These are phyloP conservation scores for Anoplopoma fimbria DNA, from an alignment of 2,113 vertebrate species.

Conservation along the genomic window DNA sequence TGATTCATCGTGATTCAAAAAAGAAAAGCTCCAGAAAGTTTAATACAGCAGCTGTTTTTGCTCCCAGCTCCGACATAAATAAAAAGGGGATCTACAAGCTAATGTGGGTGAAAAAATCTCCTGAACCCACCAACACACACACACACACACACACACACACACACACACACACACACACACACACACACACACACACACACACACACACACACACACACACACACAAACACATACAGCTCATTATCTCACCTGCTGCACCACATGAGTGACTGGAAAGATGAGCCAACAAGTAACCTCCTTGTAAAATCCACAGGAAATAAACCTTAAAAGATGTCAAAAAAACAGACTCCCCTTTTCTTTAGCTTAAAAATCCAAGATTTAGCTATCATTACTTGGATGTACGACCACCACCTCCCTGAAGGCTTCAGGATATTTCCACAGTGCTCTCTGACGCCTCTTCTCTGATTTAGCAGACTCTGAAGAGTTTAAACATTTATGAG, in stretches of 20 bases:
- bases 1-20: constrained; percentile 22
- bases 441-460: constrained; percentile 14
- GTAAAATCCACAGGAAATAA: constrained; percentile 44
- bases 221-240: constrained; percentile 11
- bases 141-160: not conserved
- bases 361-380: constrained; percentile 37
- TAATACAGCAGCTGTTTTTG: constrained; percentile 56
- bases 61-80: constrained; percentile 50
- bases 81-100: constrained; percentile 45
- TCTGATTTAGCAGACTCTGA: constrained; percentile 12
- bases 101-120: constrained; percentile 49
- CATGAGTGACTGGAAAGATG: constrained; percentile 35
- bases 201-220: constrained; percentile 25
- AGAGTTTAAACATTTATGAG: constrained; percentile 15
- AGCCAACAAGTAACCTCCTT: constrained; percentile 33
- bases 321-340: constrained; percentile 31
- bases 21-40: constrained; percentile 12
- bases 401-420: not conserved
- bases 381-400: not conserved
- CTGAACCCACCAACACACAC: constrained; percentile 21
- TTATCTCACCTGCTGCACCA: constrained; percentile 47
- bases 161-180: not conserved
- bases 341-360: constrained; percentile 1
- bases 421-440: not conserved
- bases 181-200: constrained; percentile 12